Evolutionary conservation across 2,113 vertebrate genomes (phyloP).

Genomic region (Progne subis): DNA sequence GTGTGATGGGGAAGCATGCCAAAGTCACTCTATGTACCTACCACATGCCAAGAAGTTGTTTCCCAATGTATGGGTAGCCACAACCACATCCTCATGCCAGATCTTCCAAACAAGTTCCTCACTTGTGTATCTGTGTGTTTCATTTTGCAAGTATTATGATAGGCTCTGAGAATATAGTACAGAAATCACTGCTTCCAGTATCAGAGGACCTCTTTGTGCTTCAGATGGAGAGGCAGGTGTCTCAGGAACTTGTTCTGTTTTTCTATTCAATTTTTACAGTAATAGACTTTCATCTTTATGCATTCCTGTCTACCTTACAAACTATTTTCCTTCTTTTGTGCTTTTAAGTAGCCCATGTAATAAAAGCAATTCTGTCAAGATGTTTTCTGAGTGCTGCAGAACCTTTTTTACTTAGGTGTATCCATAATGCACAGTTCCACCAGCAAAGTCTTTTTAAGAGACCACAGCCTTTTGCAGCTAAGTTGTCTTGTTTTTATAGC

Average conservation of each 20-base stretch:
- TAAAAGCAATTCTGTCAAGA: background rate
- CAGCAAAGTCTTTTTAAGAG: background rate
- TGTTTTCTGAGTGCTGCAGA: background rate
- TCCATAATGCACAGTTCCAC: background rate
- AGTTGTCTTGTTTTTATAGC: background rate
- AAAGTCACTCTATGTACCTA: background rate
- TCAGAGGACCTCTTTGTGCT: accelerated
- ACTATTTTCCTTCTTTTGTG: background rate
- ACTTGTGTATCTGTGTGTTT: background rate
- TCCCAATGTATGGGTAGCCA: background rate
- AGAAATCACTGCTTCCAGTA: background rate
- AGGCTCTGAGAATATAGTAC: background rate
- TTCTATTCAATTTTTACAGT: background rate
- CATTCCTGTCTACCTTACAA: accelerated
- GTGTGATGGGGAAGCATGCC: background rate
- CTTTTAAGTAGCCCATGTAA: background rate
- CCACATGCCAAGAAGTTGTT: background rate
- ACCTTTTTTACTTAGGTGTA: background rate
- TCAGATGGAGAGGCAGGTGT: background rate
- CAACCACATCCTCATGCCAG: background rate
- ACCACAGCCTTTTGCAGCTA: background rate
- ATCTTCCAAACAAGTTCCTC: background rate
- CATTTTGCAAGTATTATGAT: background rate
- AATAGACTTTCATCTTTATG: background rate
- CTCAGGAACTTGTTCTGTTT: background rate